These are phyloP conservation scores for Philhelius pedissequus DNA, from an alignment of 2,888 invertebrate species.

Conservation along the genomic window DNA sequence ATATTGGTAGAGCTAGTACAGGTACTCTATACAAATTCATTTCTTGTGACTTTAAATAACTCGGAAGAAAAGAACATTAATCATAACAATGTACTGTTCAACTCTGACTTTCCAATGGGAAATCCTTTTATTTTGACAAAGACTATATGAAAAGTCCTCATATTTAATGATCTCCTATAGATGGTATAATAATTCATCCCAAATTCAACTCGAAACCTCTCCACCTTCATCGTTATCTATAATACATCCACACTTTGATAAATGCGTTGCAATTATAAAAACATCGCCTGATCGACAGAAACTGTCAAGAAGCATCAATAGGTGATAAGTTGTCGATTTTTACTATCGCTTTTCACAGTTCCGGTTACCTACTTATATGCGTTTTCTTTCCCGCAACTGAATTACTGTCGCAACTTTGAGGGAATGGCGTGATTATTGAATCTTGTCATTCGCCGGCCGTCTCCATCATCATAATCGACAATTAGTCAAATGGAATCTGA, in stretches of 20 bases:
- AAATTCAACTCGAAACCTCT: slow-evolving; percentile 27
- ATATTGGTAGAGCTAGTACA: too few species aligned
- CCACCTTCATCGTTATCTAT: neutral
- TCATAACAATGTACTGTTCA: too few species aligned
- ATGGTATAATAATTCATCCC: slow-evolving; percentile 11
- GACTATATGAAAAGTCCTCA: neutral
- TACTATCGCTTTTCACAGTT: slow-evolving; percentile 46
- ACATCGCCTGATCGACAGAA: neutral
- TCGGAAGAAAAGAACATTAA: too few species aligned
- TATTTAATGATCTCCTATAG: neutral
- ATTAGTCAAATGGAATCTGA: slow-evolving; percentile 63
- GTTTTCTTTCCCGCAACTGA: neutral
- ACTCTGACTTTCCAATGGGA: too few species aligned
- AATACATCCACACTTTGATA: slow-evolving; percentile 53
- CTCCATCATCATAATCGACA: slow-evolving; percentile 47
- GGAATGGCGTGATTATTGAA: slow-evolving; percentile 58
- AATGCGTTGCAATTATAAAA: slow-evolving; percentile 52
- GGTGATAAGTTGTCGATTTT: slow-evolving; percentile 59
- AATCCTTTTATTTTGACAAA: too few species aligned
- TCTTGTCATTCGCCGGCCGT: slow-evolving; percentile 11
- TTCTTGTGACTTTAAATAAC: too few species aligned
- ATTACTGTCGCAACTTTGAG: neutral
- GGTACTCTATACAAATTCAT: too few species aligned
- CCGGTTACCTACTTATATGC: slow-evolving; percentile 42
- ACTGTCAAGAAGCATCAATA: neutral